A percentile compares a stretch with the other conserved stretches of the same genome.
Evolutionary conservation across 2,113 vertebrate genomes (phyloP).

Genomic region (Bubo scandiacus): DNA sequence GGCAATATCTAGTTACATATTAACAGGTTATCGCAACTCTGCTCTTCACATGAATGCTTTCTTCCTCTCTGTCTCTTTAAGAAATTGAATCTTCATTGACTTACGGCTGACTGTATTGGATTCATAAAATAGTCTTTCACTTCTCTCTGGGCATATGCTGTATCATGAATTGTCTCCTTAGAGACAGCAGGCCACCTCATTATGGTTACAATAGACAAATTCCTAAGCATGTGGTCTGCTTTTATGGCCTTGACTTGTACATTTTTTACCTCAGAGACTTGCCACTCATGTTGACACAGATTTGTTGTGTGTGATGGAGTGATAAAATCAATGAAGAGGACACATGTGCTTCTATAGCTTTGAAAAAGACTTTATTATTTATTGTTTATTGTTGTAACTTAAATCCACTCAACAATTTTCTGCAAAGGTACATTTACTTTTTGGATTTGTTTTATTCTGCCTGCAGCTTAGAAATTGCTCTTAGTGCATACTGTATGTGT

Average conservation of each 20-base stretch:
- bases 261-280: slow-evolving; percentile 70
- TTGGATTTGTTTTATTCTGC: slow-evolving; percentile 59
- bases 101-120: slow-evolving; percentile 9
- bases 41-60: not conserved
- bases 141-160: slow-evolving; percentile 45
- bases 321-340: slow-evolving; percentile 75
- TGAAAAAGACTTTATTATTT: slow-evolving; percentile 62
- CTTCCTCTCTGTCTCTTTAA: slow-evolving; percentile 42
- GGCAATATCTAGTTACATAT: not conserved
- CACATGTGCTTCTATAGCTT: slow-evolving; percentile 48
- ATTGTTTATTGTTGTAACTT: slow-evolving; percentile 64
- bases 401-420: slow-evolving; percentile 57
- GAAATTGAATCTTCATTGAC: slow-evolving; percentile 30
- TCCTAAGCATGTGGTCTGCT: slow-evolving; percentile 64
- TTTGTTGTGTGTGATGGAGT: slow-evolving; percentile 73
- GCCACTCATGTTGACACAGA: slow-evolving; percentile 75
- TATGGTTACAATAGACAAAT: slow-evolving; percentile 71
- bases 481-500: not conserved
- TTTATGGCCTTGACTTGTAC: slow-evolving; percentile 72
- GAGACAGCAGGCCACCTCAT: slow-evolving; percentile 67
- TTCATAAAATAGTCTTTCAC: slow-evolving; percentile 38
- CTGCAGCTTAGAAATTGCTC: slow-evolving; percentile 13
- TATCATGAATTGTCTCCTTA: slow-evolving; percentile 60
- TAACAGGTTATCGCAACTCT: not conserved
- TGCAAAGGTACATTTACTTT: slow-evolving; percentile 57